A percentile compares a stretch with the other conserved stretches of the same genome.
phyloP scores from a whole-genome alignment of 2,888 invertebrate species.

The Drosophila atripex region DNA sequence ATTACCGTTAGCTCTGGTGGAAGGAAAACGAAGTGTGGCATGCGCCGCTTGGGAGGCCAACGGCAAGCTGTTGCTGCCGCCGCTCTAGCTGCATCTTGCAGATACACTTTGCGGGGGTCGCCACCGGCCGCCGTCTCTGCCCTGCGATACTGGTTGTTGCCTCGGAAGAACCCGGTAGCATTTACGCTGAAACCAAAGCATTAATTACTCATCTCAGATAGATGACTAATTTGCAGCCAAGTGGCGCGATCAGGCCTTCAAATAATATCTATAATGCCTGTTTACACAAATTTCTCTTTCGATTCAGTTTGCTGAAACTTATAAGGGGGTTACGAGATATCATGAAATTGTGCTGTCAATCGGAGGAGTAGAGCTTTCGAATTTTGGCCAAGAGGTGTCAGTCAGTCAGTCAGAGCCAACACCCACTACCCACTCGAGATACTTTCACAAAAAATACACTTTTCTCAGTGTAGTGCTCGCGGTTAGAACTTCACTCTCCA shows the following conservation, averaged over 20 bases:
- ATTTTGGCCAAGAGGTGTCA: conserved; percentile 28
- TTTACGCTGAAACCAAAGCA: too few relatives aligned
- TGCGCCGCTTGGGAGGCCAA: conserved; percentile 73
- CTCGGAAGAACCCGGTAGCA: neutral
- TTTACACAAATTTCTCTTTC: neutral
- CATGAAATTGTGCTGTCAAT: conserved; percentile 39
- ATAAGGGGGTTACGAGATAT: conserved; percentile 16
- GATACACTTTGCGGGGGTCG: conserved; percentile 51
- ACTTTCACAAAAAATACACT: neutral
- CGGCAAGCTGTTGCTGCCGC: conserved; percentile 51
- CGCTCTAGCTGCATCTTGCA: conserved; percentile 25
- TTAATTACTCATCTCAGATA: conserved; percentile 11
- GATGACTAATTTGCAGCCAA: conserved; percentile 10
- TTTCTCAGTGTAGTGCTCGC: conserved; percentile 7
- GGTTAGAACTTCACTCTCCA: conserved; percentile 41
- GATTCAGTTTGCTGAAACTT: conserved; percentile 11
- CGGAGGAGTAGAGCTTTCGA: conserved; percentile 23
- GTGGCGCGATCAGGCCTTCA: neutral
- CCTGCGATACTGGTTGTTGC: too few relatives aligned
- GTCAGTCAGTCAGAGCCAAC: conserved; percentile 26
- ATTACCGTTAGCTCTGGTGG: conserved; percentile 71
- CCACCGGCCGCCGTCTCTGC: neutral
- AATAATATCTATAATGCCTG: neutral
- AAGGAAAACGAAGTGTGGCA: conserved; percentile 48
- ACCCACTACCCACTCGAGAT: conserved; percentile 16